Conservation (phyloP, 2,113 vertebrate genomes). For the Cyprichromis sp. region DNA sequence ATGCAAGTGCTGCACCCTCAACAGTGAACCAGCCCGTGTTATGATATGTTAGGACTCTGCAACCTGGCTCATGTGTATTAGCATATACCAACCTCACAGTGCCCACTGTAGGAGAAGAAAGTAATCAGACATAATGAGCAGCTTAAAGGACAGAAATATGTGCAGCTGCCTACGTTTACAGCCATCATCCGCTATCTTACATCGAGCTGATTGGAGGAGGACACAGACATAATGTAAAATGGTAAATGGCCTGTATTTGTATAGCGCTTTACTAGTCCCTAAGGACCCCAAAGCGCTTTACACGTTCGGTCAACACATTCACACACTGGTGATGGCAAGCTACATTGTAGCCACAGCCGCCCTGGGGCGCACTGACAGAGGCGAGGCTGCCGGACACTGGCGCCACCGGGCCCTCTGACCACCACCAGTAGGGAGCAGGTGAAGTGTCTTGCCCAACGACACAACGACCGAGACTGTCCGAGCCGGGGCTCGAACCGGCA, state of each 20-base stretch:
- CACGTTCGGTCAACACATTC: not conserved
- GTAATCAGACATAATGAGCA: not conserved
- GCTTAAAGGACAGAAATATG: not conserved
- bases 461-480: too few species aligned
- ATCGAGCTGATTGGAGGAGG: not conserved
- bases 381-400: rapidly evolving
- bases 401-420: not conserved
- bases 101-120: not conserved
- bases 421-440: not conserved
- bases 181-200: not conserved
- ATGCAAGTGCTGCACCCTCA: not conserved
- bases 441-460: not conserved
- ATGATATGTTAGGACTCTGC: not conserved
- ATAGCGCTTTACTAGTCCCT: rapidly evolving
- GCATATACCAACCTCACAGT: not conserved
- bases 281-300: not conserved
- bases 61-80: not conserved
- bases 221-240: not conserved
- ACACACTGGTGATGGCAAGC: not conserved
- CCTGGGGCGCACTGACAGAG: rapidly evolving
- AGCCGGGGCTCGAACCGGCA: too few species aligned
- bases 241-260: not conserved
- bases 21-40: not conserved
- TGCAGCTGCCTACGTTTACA: not conserved
- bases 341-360: not conserved